Percentiles rank a stretch among this genome's conserved stretches.
phyloP scores from a whole-genome alignment of 2,113 vertebrate genomes.

The Myocastor coypus region DNA sequence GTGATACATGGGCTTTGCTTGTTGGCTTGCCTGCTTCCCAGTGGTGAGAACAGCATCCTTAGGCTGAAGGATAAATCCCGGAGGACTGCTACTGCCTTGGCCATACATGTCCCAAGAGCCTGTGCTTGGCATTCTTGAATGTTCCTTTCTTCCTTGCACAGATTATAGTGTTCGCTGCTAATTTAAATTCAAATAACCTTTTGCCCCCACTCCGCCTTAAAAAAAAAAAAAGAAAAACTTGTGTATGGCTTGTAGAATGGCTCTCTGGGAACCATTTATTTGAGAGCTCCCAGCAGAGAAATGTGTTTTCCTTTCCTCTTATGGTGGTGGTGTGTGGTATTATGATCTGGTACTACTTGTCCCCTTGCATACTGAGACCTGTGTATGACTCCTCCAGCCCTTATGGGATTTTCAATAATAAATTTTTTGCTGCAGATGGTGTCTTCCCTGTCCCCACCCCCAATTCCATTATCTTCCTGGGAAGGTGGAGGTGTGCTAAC shows the following conservation, averaged over 20 bases:
- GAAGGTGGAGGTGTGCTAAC: neutral
- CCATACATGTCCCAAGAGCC: conserved; percentile 46
- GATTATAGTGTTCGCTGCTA: conserved; percentile 76
- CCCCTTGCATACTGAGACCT: neutral
- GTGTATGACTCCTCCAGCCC: conserved; percentile 31
- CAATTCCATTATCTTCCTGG: conserved; percentile 38
- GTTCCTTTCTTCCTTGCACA: conserved; percentile 74
- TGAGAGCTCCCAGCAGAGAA: conserved; percentile 63
- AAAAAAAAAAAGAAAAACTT: conserved; percentile 21
- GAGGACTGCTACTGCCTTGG: neutral
- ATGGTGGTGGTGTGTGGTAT: conserved; percentile 38
- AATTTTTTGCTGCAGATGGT: conserved; percentile 54
- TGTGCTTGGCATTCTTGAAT: conserved; percentile 66
- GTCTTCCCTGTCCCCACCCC: neutral
- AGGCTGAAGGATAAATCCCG: conserved; percentile 56
- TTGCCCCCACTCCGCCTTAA: neutral
- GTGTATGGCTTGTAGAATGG: conserved; percentile 69
- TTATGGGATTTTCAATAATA: conserved; percentile 59
- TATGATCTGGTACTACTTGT: conserved; percentile 71
- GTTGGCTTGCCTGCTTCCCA: conserved; percentile 34
- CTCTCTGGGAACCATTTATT: conserved; percentile 71
- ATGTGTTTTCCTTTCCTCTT: conserved; percentile 55
- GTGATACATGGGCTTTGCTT: conserved; percentile 27
- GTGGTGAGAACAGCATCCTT: conserved; percentile 31
- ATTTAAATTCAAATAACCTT: conserved; percentile 80